Conservation (phyloP, 2,797 vertebrate species). For the Alca torda region DNA sequence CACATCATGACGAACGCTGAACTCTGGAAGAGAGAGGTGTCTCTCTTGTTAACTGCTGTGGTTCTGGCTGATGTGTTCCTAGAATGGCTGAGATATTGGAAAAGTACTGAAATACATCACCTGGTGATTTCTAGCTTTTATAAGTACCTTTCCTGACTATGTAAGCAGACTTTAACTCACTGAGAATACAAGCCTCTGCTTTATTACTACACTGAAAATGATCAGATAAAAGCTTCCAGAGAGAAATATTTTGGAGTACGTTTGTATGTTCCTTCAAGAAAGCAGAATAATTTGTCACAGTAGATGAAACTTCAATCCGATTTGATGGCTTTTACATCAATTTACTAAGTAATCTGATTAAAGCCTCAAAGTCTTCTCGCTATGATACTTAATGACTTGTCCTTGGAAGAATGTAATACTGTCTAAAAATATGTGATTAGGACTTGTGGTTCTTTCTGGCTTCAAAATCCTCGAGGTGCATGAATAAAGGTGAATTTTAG, state of each 20-base stretch:
- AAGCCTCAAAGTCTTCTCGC: background rate
- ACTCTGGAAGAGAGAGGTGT: background rate
- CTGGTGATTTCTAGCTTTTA: conserved; percentile 24
- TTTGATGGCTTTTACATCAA: background rate
- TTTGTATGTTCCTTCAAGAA: background rate
- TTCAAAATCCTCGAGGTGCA: background rate
- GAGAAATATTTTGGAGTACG: background rate
- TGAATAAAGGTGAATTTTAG: background rate
- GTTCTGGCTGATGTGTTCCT: background rate
- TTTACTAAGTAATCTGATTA: conserved; percentile 17
- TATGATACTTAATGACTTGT: background rate
- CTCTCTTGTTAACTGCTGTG: background rate
- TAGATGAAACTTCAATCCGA: background rate
- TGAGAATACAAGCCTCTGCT: background rate
- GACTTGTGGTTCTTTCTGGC: background rate
- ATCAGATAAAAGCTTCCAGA: background rate
- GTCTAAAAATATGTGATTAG: background rate
- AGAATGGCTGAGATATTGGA: conserved; percentile 11
- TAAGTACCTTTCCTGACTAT: conserved; percentile 22
- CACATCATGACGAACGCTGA: background rate
- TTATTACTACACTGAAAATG: background rate
- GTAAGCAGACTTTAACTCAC: conserved; percentile 21
- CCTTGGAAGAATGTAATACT: background rate
- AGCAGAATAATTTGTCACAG: background rate
- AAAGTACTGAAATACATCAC: conserved; percentile 30